These are phyloP conservation scores for Manduca sexta DNA, from an alignment of 1,140 invertebrate genomes.

Conservation along the genomic window DNA sequence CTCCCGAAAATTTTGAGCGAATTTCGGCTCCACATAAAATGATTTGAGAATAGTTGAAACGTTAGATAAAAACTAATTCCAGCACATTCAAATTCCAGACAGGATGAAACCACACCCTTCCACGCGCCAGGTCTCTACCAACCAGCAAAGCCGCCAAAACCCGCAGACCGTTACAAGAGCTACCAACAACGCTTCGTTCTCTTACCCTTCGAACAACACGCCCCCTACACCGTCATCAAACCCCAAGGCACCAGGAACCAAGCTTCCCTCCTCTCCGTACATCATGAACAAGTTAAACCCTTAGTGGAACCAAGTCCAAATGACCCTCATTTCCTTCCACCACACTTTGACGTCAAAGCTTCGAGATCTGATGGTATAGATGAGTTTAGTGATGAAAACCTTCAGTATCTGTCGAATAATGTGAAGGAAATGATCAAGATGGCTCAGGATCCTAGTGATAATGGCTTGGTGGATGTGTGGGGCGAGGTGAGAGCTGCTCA, in stretches of 20 bases:
- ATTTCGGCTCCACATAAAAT: too few species aligned
- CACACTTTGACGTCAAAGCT: slow-evolving; percentile 39
- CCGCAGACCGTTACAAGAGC: slow-evolving; percentile 30
- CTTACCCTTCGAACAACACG: slow-evolving; percentile 34
- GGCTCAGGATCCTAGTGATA: slow-evolving; percentile 51
- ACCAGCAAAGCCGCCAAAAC: slow-evolving; percentile 60
- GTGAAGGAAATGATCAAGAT: slow-evolving; percentile 61
- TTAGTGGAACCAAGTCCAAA: slow-evolving; percentile 50
- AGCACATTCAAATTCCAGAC: slow-evolving; percentile 33
- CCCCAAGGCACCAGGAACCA: slow-evolving; percentile 37
- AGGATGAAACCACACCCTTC: slow-evolving; percentile 57
- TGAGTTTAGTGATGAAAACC: slow-evolving; percentile 52
- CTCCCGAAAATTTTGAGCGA: too few species aligned
- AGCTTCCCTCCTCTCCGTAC: slow-evolving; percentile 46
- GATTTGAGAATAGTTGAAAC: too few species aligned
- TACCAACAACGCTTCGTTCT: slow-evolving; percentile 32
- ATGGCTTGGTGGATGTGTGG: slow-evolving; percentile 50
- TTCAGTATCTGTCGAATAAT: slow-evolving; percentile 61
- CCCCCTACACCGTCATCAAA: slow-evolving; percentile 46
- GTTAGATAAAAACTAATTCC: too few species aligned
- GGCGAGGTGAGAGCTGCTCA: slow-evolving; percentile 33
- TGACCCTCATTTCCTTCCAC: slow-evolving; percentile 37
- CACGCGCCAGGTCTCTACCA: slow-evolving; percentile 73
- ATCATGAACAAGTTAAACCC: slow-evolving; percentile 50
- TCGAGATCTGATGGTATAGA: slow-evolving; percentile 38